phyloP scores from a whole-genome alignment of 2,888 invertebrate genomes.

The Drosophila falleni region DNA sequence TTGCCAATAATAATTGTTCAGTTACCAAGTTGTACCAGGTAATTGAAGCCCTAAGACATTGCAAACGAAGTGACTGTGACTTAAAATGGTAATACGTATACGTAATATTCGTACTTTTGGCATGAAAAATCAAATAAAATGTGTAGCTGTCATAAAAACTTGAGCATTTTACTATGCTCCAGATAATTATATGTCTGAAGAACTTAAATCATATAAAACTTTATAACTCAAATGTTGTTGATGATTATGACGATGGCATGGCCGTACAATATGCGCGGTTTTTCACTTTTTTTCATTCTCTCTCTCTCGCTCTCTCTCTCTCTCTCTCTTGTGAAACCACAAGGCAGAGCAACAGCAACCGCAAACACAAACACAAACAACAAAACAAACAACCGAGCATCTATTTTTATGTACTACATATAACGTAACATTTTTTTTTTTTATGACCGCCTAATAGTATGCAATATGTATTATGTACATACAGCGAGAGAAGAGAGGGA shows the following conservation, averaged over 20 bases:
- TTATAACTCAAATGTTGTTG: slow-evolving; percentile 70
- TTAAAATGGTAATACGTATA: not conserved
- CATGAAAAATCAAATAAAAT: slow-evolving; percentile 21
- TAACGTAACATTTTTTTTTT: slow-evolving; percentile 68
- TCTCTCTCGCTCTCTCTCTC: not conserved
- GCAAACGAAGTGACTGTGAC: slow-evolving; percentile 3
- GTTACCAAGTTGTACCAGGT: slow-evolving; percentile 31
- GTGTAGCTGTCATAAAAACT: slow-evolving; percentile 36
- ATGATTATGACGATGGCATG: slow-evolving; percentile 59
- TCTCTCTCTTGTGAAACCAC: slow-evolving; percentile 17
- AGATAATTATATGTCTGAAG: slow-evolving; percentile 49
- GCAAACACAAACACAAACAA: slow-evolving; percentile 28
- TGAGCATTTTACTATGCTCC: slow-evolving; percentile 41
- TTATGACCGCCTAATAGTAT: slow-evolving; percentile 76
- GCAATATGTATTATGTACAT: slow-evolving; percentile 63
- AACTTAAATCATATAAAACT: slow-evolving; percentile 73
- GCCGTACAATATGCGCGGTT: slow-evolving; percentile 57
- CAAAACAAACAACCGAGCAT: slow-evolving; percentile 46
- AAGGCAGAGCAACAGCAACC: slow-evolving; percentile 36
- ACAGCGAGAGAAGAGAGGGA: not conserved
- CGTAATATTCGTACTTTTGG: slow-evolving; percentile 9
- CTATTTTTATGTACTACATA: slow-evolving; percentile 63
- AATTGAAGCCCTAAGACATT: slow-evolving; percentile 33
- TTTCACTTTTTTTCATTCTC: slow-evolving; percentile 27
- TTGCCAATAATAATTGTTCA: slow-evolving; percentile 71